A percentile compares a stretch with the other conserved stretches of the same genome.
These are phyloP conservation scores for Watsonalla cultraria DNA, from an alignment of 2,888 invertebrate species.

Conservation along the genomic window DNA sequence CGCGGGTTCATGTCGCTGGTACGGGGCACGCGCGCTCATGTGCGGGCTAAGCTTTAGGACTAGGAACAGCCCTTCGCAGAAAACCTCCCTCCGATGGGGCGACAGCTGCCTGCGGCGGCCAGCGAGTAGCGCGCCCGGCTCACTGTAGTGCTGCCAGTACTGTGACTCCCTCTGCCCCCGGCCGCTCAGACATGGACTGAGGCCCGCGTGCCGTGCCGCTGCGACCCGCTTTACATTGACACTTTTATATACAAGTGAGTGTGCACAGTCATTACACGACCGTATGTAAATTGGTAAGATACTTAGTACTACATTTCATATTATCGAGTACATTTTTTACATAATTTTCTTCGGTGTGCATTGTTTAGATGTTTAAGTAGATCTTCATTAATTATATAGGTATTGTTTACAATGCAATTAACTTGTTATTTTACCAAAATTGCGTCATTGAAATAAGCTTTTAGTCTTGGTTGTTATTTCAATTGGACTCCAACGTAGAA, in stretches of 20 bases:
- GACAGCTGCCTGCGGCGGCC: slow-evolving; percentile 83
- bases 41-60: slow-evolving; percentile 97
- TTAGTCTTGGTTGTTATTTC: no score
- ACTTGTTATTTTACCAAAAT: no score
- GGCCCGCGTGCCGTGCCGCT: background rate
- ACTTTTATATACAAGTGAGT: slow-evolving; percentile 24
- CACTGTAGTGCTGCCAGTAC: slow-evolving; percentile 7
- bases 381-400: no score
- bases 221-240: no score
- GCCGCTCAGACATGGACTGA: slow-evolving; percentile 6
- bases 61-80: slow-evolving; percentile 97
- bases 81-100: slow-evolving; percentile 97
- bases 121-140: slow-evolving; percentile 13
- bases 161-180: slow-evolving; percentile 4
- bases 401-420: no score
- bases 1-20: slow-evolving; percentile 52
- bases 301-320: no score
- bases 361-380: no score
- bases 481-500: no score
- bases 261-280: background rate
- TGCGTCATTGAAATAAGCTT: no score
- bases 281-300: no score
- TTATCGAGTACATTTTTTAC: no score
- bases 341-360: no score
- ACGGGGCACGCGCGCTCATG: slow-evolving; percentile 84